These are phyloP conservation scores for Diadegma fenestrale DNA, from an alignment of 2,888 invertebrate genomes.

Conservation along the genomic window DNA sequence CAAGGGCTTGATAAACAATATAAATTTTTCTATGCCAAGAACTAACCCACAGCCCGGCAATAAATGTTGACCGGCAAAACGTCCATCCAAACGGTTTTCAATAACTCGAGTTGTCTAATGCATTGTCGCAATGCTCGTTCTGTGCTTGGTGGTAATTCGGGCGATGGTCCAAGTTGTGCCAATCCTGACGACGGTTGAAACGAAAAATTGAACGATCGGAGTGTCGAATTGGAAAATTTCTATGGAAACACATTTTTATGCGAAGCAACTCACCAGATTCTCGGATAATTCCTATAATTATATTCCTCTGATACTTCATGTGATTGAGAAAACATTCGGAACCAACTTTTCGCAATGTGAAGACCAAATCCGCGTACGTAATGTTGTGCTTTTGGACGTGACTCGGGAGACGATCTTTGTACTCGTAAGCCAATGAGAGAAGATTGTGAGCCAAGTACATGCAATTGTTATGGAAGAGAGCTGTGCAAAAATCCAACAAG, in stretches of 20 bases:
- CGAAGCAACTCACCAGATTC: conserved; percentile 88
- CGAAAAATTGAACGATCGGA: not conserved
- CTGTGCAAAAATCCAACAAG: conserved; percentile 82
- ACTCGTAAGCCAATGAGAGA: conserved; percentile 89
- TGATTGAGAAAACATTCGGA: conserved; percentile 90
- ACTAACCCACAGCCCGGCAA: conserved; percentile 88
- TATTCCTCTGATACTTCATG: conserved; percentile 91
- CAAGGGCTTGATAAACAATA: too few species aligned
- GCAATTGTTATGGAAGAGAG: conserved; percentile 96
- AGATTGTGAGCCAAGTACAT: conserved; percentile 93
- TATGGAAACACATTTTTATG: conserved; percentile 59
- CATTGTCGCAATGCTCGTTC: conserved; percentile 93
- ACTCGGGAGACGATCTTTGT: conserved; percentile 88
- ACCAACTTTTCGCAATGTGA: conserved; percentile 89
- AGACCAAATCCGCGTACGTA: conserved; percentile 89
- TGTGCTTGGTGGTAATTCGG: conserved; percentile 87
- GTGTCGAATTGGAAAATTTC: not conserved
- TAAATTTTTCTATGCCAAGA: not conserved
- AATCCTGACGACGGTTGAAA: conserved; percentile 82
- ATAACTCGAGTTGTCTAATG: conserved; percentile 92
- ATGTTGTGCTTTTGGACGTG: conserved; percentile 86
- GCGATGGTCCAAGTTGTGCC: conserved; percentile 84
- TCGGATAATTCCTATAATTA: conserved; percentile 91
- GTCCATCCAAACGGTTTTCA: conserved; percentile 95
- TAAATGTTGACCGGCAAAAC: conserved; percentile 93